phyloP scores from a whole-genome alignment of 2,113 vertebrate genomes.

The Saguinus imperator region DNA sequence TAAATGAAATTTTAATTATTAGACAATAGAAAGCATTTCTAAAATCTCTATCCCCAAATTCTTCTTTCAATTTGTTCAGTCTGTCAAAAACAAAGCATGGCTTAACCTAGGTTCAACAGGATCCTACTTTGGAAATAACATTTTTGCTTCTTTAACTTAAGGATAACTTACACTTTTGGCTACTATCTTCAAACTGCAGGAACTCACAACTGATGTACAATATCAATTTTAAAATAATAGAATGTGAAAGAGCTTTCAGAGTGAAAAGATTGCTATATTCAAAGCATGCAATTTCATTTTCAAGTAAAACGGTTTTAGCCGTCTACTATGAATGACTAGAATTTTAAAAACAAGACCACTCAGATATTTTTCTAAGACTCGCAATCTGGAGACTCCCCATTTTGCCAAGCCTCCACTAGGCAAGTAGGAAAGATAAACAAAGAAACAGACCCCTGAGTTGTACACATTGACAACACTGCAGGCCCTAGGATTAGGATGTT shows the following conservation, averaged over 20 bases:
- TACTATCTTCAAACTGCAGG: background rate
- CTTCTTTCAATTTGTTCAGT: conserved; percentile 62
- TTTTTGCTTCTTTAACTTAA: conserved; percentile 51
- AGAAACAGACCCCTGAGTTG: conserved; percentile 69
- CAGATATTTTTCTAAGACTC: conserved; percentile 73
- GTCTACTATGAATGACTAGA: conserved; percentile 60
- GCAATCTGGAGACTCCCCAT: conserved; percentile 57
- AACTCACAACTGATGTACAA: background rate
- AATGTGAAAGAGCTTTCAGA: background rate
- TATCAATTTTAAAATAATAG: background rate
- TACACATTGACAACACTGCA: conserved; percentile 76
- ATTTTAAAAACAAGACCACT: conserved; percentile 56
- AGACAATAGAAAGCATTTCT: conserved; percentile 70
- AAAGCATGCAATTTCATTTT: conserved; percentile 53
- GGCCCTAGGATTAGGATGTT: conserved; percentile 78
- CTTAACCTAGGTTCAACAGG: conserved; percentile 44
- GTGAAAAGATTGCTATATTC: background rate
- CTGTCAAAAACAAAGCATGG: conserved; percentile 74
- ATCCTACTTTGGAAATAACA: background rate
- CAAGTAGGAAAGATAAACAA: conserved; percentile 85
- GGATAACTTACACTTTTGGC: background rate
- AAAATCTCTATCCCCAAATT: conserved; percentile 70
- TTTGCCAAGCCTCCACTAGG: conserved; percentile 81
- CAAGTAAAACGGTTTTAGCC: conserved; percentile 27
- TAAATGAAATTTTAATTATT: conserved; percentile 71